Base-by-base conservation (phyloP, 2,888 invertebrate species). In the Rhagonycha lutea region DNA sequence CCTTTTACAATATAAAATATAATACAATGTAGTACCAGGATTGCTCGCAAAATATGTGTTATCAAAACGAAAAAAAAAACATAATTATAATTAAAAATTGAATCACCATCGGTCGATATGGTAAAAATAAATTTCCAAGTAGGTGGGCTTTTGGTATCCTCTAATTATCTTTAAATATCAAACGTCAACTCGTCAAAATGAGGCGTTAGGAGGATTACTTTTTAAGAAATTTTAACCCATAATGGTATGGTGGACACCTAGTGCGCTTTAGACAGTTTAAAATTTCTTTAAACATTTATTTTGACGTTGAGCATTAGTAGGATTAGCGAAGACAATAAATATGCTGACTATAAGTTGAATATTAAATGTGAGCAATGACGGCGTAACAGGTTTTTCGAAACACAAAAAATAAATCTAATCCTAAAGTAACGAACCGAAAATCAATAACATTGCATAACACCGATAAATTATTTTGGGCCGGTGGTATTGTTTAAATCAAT, bases 301-400 rank as follows among this genome's bases (percentile, higher is more conserved):
- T 78, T 78, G 78, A 78, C 78, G 75, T 78, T 61, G 62, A 73
- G 75, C 74, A 75, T 74, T 75, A 73, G 75, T 28, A 60, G 67
- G 69, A 77, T 77, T 77, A 77, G 73, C 77, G 75, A 72, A 75
- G 76, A 75, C 77, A 77, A 77, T 77, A 75, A 75, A 75, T 69
- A 69, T 72, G 69, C 73, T 68, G 67, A 62, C 63, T 62, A 61
- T 23, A 75, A 68, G 62, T 71, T 71, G 74, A 75, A 75, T 75
- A 75, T 61, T 62, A 75, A 71, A 71, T 24, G 67, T 47, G 71
- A 14, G 62, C 74, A 75, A 68, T 71, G 70, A 67, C 68, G 70
- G 28, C n/a, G 63, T 65, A 65, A 65, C 63, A 65, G 63, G 63
- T 65, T 65, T 65, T 26, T 26, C n/a, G 47, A n/a, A 47, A 65